Evolutionary conservation across 2,888 invertebrate species (phyloP), one percentile per base, ranked within the genome.

Genomic region (Argyresthia albistria): DNA sequence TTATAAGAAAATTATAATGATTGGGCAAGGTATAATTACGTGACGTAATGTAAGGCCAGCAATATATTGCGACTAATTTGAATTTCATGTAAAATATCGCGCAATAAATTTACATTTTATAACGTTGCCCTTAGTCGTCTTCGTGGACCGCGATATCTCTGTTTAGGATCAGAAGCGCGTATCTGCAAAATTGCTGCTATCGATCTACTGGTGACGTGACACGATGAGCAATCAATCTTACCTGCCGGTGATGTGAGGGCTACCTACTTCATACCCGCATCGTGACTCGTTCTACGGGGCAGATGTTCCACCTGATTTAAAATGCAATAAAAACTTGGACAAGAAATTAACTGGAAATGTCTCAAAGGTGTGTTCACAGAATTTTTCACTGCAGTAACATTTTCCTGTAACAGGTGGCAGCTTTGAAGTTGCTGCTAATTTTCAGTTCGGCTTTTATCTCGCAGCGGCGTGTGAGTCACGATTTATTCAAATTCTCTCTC

Each of bases 1-100:
- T 84, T 82, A 82, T 82, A 82, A 73, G 75, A 77, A 84, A 87
- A 87, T 86, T 87, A 87, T 83, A 84, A 87, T 87, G 86, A 87
- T 86, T 84, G 81, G 80, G 75, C 67, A 60, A 69, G 60, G 65
- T 70, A 69, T 83, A 83, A 86, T 86, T 78, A 84, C 76, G 77
- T 80, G 80, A 80, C 77, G 78, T 80, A 83, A 80, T 73, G 66
- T 76, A 71, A 79, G 73, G 72, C 73, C 70, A 70, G 70, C 76
- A 71, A 77, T 76, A 76, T 76, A 75, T 76, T 73, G 76, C 73
- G 73, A 70, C 68, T 80, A 77, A 79, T 82, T 80, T 81, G 82
- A 80, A 76, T 84, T 82, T 82, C 56, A 82, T 84, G 81, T 84
- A 80, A 83, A 84, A 80, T 79, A 82, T 82, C 76, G 74, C 70